Conservation (phyloP, 2,888 invertebrate species). For the Anodontia alba region DNA sequence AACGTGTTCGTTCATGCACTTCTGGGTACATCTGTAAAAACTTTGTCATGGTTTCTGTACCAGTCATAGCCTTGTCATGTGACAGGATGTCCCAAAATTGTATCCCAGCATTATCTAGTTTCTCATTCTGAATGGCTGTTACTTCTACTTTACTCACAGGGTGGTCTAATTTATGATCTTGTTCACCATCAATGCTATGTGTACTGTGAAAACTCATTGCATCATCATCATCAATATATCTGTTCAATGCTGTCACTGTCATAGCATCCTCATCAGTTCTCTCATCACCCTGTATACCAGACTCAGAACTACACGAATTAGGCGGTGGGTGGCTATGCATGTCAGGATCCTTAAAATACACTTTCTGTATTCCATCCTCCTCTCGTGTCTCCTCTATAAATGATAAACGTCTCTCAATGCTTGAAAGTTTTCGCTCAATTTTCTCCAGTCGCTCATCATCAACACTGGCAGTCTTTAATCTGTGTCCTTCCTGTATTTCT, state of each 20-base stretch:
- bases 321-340: background rate
- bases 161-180: background rate
- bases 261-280: background rate
- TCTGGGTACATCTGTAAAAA: conserved; percentile 48
- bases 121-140: background rate
- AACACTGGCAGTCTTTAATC: background rate
- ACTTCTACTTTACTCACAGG: background rate
- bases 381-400: conserved; percentile 47
- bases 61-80: conserved; percentile 36
- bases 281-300: conserved; percentile 61
- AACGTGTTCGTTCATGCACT: conserved; percentile 24
- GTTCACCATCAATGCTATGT: background rate
- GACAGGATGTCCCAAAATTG: conserved; percentile 53
- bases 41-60: conserved; percentile 48
- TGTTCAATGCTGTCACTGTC: background rate
- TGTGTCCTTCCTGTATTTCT: conserved; percentile 28
- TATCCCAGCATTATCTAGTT: conserved; percentile 23
- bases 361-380: background rate
- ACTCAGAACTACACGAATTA: conserved; percentile 50
- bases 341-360: background rate
- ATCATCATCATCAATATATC: background rate
- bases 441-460: conserved; percentile 43
- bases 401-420: conserved; percentile 50
- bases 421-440: conserved; percentile 54
- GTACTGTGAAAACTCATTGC: background rate